Evolutionary conservation across 2,797 vertebrate genomes (phyloP), one percentile per base, ranked within the genome.

Genomic region (Chiloscyllium punctatum): DNA sequence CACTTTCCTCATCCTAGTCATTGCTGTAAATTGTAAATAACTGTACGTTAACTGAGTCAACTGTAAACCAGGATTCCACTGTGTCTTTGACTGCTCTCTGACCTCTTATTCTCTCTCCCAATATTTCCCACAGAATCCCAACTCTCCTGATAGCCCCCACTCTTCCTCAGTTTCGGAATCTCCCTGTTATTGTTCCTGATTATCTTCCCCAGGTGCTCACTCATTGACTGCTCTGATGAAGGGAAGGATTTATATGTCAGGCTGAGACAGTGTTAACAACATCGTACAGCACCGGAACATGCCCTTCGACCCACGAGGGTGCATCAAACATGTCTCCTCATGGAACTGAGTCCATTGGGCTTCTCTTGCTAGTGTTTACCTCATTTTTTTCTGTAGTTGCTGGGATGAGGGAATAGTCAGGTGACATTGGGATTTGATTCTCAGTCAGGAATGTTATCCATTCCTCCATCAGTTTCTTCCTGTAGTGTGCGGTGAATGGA

Each of bases 351-450:
- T n/a, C n/a, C n/a, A n/a, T n/a, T n/a, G n/a, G n/a, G n/a, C n/a
- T n/a, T n/a, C n/a, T n/a, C n/a, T 0, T 25, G 25, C 4, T 57
- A 57, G 7, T 18, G 30, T 72, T 62, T 96, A 96, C 96, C 96
- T 97, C 72, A 5, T 96, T 96, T 87, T 97, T 96, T 5, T 96
- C 91, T 23, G 96, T 96, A 96, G 96, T 96, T 33, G 96, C 95
- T 74, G 95, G 96, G 96, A 96, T 96, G 66, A 96, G 53, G 30
- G 96, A 92, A 16, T 95, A 97, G 11, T 96, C 96, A 68, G 96
- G 96, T 84, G 97, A 97, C 71, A 37, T 66, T 74, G 96, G 71
- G 91, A 97, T 72, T 21, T 51, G n/a, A 0, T 96, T 96, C 37
- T 95, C 8, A 3, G 51, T 95, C 86, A 97, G 97, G 16, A 97